Evolutionary conservation across 1,140 invertebrate genomes (phyloP), one percentile per base, ranked within the genome.

Genomic region (Drosophila leontia): DNA sequence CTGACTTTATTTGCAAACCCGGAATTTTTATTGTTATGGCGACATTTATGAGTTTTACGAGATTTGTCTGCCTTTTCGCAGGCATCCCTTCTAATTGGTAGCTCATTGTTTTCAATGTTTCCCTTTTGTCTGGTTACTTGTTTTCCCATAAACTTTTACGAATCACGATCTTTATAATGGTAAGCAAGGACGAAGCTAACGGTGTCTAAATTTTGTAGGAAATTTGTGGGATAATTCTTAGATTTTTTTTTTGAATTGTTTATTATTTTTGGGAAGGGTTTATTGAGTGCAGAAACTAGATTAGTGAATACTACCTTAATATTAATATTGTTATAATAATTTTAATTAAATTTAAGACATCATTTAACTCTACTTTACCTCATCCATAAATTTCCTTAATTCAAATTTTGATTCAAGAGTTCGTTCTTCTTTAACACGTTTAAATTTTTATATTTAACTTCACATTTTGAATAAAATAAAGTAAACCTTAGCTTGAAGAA

Each of bases 1-100:
- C 55, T 55, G 75, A 78, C 71, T 88, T 87, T 90, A 88, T 88
- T 90, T 78, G 80, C 85, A 90, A 88, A 29, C 26, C 81, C 81
- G 78, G 85, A 84, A 90, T 88, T 88, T 87, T 90, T 88, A 88
- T 88, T 90, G 84, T 88, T 88, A 90, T 88, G 80, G 67, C 78
- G 60, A 67, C 85, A 80, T 87, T 87, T 87, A 84, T 87, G 84
- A 78, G 60, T 84, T 87, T 87, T 78, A 84, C 77, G 85, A 84
- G 84, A 71, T 70, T 80, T 74, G 71, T 51, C 67, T 42, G 41
- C 55, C 17, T 71, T 71, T 68, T 72, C 63, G 47, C 51, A 68
- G 65, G 47, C 55, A 68, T 59, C 19, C 69, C 61, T 75, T 82
- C 82, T 85, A 85, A 85, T 85, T 85, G 71, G 71, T 23, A 26